These are phyloP conservation scores for Stenchaetothrips biformis DNA, from an alignment of 2,888 invertebrate genomes.

Conservation along the genomic window DNA sequence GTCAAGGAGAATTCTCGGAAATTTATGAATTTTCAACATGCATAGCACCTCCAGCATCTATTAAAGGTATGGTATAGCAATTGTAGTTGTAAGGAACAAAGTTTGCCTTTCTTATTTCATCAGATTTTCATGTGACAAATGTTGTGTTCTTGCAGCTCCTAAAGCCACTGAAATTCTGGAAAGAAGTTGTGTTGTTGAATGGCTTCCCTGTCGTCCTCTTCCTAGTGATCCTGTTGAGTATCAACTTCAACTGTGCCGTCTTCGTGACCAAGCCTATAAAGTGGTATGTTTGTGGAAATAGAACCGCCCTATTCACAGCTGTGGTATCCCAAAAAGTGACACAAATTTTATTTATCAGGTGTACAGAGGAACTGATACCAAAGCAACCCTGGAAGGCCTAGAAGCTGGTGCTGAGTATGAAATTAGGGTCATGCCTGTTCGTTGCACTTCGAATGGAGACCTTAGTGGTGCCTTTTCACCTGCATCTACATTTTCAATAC, in stretches of 20 bases:
- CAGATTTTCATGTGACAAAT: background rate
- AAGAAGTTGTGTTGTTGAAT: slow-evolving; percentile 58
- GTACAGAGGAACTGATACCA: slow-evolving; percentile 60
- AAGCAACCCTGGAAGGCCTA: slow-evolving; percentile 61
- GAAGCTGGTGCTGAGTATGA: slow-evolving; percentile 70
- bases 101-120: background rate
- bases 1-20: slow-evolving; percentile 72
- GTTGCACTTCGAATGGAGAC: slow-evolving; percentile 55
- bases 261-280: slow-evolving; percentile 58
- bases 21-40: slow-evolving; percentile 66
- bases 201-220: slow-evolving; percentile 56
- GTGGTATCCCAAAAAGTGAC: slow-evolving; percentile 9
- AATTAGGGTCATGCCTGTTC: slow-evolving; percentile 72
- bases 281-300: slow-evolving; percentile 48
- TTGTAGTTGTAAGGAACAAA: background rate
- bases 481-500: slow-evolving; percentile 54
- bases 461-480: slow-evolving; percentile 68
- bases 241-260: slow-evolving; percentile 62
- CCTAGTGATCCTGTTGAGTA: slow-evolving; percentile 66
- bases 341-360: slow-evolving; percentile 49
- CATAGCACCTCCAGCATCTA: slow-evolving; percentile 73
- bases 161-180: slow-evolving; percentile 54
- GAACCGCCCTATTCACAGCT: background rate
- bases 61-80: slow-evolving; percentile 53
- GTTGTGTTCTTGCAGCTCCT: slow-evolving; percentile 50